Evolutionary conservation across 2,113 vertebrate genomes (phyloP).

Genomic region (Mustela lutreola): DNA sequence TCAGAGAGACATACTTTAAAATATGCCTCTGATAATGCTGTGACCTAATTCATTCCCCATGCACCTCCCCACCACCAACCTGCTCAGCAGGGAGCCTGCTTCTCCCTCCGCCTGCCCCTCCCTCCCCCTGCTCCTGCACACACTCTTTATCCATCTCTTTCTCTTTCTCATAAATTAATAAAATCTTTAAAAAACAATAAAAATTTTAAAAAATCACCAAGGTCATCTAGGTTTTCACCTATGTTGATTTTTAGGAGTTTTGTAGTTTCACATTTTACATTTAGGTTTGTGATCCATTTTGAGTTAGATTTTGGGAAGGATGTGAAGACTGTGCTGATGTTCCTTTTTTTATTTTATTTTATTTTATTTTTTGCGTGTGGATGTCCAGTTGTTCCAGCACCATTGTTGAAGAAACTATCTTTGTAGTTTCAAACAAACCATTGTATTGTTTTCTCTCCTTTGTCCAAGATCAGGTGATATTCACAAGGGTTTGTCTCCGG

Average conservation of each 20-base stretch:
- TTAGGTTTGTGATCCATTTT: neutral
- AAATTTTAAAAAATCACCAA: neutral
- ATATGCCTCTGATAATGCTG: neutral
- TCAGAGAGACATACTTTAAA: neutral
- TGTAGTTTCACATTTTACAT: neutral
- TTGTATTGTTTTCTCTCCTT: neutral
- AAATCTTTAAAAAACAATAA: no score
- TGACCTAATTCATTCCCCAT: neutral
- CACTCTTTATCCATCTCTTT: no score
- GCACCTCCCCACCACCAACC: neutral
- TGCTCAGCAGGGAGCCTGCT: no score
- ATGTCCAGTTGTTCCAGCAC: neutral
- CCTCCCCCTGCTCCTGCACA: no score
- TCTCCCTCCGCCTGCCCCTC: no score
- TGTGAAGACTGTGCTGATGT: neutral
- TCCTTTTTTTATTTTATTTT: neutral
- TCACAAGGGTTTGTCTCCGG: neutral
- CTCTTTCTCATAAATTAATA: no score
- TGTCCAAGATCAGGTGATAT: neutral
- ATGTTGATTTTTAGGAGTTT: neutral
- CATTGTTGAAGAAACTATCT: neutral
- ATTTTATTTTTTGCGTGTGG: neutral
- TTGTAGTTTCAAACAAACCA: neutral
- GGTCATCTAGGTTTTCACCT: neutral
- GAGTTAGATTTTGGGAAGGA: neutral